These are phyloP conservation scores for Bhutanitis thaidina DNA, from an alignment of 2,888 invertebrate species.

Conservation along the genomic window DNA sequence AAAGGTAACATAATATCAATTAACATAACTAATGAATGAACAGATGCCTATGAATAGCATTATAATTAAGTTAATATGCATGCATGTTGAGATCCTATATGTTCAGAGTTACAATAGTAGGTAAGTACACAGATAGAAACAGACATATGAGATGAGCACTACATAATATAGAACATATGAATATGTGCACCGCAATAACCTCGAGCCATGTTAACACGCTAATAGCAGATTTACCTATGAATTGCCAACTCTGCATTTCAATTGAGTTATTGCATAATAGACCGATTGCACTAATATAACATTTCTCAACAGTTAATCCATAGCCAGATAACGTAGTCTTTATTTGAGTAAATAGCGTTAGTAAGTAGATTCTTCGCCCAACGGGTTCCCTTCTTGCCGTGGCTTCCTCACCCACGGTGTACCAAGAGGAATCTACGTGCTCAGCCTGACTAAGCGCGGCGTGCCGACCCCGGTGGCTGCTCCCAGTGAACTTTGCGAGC, in stretches of 20 bases:
- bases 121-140: slow-evolving; percentile 23
- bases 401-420: too few relatives aligned
- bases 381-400: too few relatives aligned
- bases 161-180: slow-evolving; percentile 38
- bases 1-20: too few relatives aligned
- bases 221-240: slow-evolving; percentile 70
- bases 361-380: too few relatives aligned
- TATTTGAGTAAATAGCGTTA: too few relatives aligned
- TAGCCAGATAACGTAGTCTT: background rate
- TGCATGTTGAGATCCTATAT: slow-evolving; percentile 5
- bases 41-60: slow-evolving; percentile 15
- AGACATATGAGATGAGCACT: slow-evolving; percentile 25
- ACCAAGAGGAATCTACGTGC: too few relatives aligned
- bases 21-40: slow-evolving; percentile 6
- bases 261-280: slow-evolving; percentile 51
- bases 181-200: slow-evolving; percentile 64
- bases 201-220: slow-evolving; percentile 69
- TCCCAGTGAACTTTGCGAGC: too few relatives aligned
- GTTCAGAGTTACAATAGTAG: slow-evolving; percentile 26
- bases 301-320: slow-evolving; percentile 9
- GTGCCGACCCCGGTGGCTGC: too few relatives aligned
- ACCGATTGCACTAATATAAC: slow-evolving; percentile 16
- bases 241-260: slow-evolving; percentile 60
- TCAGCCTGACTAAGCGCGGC: too few relatives aligned
- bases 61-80: slow-evolving; percentile 18